A percentile compares a stretch with the other conserved stretches of the same genome.
Evolutionary conservation across 2,113 vertebrate genomes (phyloP).

Genomic region (Melanostigma gelatinosum): DNA sequence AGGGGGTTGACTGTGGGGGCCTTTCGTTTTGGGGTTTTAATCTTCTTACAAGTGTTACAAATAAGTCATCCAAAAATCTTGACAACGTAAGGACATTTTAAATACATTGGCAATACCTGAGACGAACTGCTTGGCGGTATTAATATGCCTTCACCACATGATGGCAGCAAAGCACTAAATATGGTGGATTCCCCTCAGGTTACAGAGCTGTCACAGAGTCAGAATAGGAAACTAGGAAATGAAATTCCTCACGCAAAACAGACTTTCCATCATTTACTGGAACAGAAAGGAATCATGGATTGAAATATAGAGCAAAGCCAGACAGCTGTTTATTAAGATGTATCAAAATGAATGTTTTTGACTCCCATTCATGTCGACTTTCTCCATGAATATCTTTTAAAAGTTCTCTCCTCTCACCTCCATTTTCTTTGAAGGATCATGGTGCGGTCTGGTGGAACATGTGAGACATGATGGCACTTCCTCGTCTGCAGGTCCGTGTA

Average conservation of each 20-base stretch:
- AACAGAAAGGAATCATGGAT: neutral
- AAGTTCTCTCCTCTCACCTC: neutral
- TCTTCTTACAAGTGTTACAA: neutral
- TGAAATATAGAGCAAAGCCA: neutral
- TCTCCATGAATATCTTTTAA: neutral
- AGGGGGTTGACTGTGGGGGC: neutral
- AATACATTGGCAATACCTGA: neutral
- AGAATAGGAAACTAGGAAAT: constrained; percentile 29
- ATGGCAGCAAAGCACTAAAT: constrained; percentile 58
- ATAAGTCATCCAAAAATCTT: neutral
- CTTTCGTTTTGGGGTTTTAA: neutral
- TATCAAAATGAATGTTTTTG: neutral
- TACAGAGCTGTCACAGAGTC: constrained; percentile 13
- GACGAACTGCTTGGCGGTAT: neutral
- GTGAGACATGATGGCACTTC: constrained; percentile 24
- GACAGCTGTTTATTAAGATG: constrained; percentile 5
- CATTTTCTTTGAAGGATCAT: constrained; percentile 9
- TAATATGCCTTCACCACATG: constrained; percentile 60
- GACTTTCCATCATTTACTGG: constrained; percentile 14
- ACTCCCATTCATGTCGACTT: neutral
- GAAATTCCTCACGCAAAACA: constrained; percentile 38
- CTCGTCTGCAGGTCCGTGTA: constrained; percentile 26
- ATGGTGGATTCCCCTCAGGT: neutral
- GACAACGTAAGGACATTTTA: too few relatives aligned
- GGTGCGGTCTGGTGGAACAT: constrained; percentile 28